These are phyloP conservation scores for Bombus picipes DNA, from an alignment of 1,140 invertebrate genomes.

Conservation along the genomic window DNA sequence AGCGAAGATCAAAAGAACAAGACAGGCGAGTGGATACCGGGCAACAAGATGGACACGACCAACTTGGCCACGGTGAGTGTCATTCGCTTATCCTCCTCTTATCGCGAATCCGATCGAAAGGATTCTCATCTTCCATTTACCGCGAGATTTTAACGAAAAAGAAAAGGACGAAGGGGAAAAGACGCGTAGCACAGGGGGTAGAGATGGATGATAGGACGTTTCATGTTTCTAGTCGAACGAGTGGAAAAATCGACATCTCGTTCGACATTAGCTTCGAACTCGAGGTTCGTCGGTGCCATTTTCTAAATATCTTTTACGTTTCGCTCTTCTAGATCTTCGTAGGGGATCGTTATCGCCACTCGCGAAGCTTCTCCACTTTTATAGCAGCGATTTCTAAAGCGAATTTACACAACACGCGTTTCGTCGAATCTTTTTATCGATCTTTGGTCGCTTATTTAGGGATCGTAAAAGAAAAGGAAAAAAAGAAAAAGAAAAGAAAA, in stretches of 20 bases:
- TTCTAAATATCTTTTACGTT: neutral
- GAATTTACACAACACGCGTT: too few species aligned
- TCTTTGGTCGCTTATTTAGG: too few species aligned
- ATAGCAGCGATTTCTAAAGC: too few species aligned
- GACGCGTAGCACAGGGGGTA: neutral
- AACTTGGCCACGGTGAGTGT: conserved; percentile 90
- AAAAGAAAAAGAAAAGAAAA: too few species aligned
- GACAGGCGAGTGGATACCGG: conserved; percentile 86
- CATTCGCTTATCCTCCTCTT: neutral
- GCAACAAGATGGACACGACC: conserved; percentile 96
- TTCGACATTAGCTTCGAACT: neutral
- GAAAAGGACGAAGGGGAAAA: too few species aligned
- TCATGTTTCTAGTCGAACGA: neutral
- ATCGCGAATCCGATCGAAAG: too few species aligned
- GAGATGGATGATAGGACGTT: neutral
- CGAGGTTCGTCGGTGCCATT: neutral
- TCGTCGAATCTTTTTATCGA: too few species aligned
- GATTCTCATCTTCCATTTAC: neutral
- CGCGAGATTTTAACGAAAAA: neutral
- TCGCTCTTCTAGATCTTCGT: neutral
- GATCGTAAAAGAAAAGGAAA: too few species aligned
- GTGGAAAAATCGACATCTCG: neutral
- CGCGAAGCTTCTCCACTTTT: too few species aligned
- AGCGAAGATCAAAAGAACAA: conserved; percentile 86
- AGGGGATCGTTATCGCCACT: too few species aligned